These are phyloP conservation scores for Octopus sinensis DNA, from an alignment of 1,140 invertebrate species.

Conservation along the genomic window DNA sequence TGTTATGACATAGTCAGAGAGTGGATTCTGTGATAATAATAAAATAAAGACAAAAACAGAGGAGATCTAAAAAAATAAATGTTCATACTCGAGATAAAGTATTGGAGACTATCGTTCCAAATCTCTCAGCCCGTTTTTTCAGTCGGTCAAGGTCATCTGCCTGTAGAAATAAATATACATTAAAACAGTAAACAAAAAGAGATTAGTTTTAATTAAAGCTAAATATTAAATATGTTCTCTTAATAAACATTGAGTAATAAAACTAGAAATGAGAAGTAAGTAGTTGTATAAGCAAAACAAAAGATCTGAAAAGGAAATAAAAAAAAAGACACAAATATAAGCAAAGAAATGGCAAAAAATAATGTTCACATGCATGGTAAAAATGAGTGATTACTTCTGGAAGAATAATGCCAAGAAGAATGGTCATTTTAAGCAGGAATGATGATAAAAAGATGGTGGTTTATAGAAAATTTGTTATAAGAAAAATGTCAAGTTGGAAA, in stretches of 20 bases:
- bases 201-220: neutral
- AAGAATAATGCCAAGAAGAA: no score
- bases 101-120: constrained; percentile 35
- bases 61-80: neutral
- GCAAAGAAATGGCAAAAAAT: no score
- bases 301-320: no score
- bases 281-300: no score
- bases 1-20: neutral
- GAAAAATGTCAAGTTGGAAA: no score
- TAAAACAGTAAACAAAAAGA: neutral
- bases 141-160: constrained; percentile 31
- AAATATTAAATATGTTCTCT: neutral
- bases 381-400: no score
- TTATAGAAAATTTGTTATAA: no score
- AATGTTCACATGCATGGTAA: no score
- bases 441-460: no score
- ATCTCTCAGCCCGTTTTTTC: constrained; percentile 44
- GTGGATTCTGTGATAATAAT: neutral
- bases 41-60: neutral
- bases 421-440: no score
- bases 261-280: neutral
- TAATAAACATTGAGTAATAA: neutral
- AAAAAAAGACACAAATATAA: no score
- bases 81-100: constrained; percentile 35
- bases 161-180: constrained; percentile 25